A percentile compares a stretch with the other conserved stretches of the same genome.
Evolutionary conservation across 2,797 vertebrate genomes (phyloP).

Genomic region (Xiphorhynchus erythropygius): DNA sequence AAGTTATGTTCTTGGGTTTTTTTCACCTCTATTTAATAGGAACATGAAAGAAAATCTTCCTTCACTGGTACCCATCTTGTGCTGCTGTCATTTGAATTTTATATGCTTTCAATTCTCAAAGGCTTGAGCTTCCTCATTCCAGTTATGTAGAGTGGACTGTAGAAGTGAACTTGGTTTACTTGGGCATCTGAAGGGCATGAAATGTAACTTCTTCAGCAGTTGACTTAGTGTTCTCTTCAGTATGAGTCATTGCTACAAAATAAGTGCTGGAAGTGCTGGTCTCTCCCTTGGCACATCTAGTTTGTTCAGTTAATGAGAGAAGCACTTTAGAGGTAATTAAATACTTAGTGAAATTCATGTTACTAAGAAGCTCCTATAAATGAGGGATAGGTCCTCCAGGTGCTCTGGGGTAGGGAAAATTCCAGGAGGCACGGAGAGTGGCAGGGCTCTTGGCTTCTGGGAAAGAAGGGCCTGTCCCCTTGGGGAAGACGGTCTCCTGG

Average conservation of each 20-base stretch:
- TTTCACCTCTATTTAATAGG: neutral
- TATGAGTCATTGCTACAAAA: neutral
- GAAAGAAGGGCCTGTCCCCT: accelerated
- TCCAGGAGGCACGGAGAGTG: accelerated
- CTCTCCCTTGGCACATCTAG: neutral
- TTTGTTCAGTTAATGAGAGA: neutral
- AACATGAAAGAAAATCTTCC: neutral
- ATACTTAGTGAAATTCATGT: neutral
- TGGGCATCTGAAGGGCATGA: neutral
- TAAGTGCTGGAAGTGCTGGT: neutral
- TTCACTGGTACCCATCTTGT: neutral
- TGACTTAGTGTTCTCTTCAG: neutral
- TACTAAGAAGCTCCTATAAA: neutral
- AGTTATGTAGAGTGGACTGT: neutral
- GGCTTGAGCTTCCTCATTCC: neutral
- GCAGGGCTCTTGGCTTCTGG: neutral
- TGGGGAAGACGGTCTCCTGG: neutral
- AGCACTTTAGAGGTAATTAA: neutral
- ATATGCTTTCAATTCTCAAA: neutral
- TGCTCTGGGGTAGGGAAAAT: neutral
- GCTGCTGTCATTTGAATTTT: neutral
- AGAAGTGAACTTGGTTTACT: neutral
- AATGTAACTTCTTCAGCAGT: neutral
- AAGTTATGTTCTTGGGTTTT: neutral
- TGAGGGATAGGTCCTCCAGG: neutral